Evolutionary conservation across 2,797 vertebrate species (phyloP).

Genomic region (Eidolon dupreanum): DNA sequence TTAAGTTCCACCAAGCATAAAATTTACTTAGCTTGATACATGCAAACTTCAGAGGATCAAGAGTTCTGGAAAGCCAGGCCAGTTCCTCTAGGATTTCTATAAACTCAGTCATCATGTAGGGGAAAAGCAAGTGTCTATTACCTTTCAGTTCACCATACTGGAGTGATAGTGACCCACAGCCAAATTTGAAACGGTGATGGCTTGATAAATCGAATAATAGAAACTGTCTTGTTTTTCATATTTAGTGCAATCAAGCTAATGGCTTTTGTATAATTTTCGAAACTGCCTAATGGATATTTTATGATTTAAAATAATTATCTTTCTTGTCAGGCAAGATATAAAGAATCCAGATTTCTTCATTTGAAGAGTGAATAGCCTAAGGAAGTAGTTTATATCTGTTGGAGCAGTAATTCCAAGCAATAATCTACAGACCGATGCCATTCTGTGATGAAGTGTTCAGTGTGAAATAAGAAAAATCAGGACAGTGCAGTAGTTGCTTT

Average conservation of each 20-base stretch:
- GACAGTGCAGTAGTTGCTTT: neutral
- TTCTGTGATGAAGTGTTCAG: neutral
- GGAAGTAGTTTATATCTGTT: neutral
- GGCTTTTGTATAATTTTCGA: slow-evolving; percentile 55
- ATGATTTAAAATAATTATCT: slow-evolving; percentile 59
- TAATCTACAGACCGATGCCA: neutral
- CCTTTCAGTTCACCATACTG: neutral
- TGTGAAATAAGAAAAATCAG: slow-evolving; percentile 2
- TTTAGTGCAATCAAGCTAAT: slow-evolving; percentile 54
- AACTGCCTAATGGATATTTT: slow-evolving; percentile 52
- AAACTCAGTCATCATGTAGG: neutral
- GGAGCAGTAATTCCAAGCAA: neutral
- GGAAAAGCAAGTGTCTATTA: neutral
- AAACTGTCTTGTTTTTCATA: slow-evolving; percentile 13
- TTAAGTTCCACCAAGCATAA: neutral
- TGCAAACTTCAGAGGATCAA: neutral
- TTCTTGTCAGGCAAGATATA: slow-evolving; percentile 3
- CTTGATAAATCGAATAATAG: slow-evolving; percentile 21
- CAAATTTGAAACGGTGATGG: neutral
- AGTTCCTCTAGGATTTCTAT: neutral
- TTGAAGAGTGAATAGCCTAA: neutral
- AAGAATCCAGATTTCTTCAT: slow-evolving; percentile 41
- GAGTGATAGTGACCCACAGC: neutral
- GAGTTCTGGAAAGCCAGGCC: neutral
- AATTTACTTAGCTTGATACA: neutral